Base-by-base conservation (phyloP, 2,113 vertebrate genomes). In the Microtus richardsoni region DNA sequence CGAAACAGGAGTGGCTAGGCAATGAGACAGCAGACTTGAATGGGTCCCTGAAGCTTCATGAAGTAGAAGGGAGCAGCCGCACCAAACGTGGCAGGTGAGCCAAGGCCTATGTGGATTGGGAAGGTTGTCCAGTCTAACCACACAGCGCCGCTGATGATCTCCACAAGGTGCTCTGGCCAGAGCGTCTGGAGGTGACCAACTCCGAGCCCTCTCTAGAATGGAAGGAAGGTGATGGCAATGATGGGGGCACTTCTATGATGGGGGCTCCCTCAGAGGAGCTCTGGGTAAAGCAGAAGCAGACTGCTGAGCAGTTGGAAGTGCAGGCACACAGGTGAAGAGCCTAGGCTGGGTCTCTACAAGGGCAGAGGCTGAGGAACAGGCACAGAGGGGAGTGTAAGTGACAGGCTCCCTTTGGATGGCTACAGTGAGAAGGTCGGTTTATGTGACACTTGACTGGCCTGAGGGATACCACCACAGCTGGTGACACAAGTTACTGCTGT, bases 11-110 rank as follows among this genome's bases (percentile, higher is more conserved):
- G n/a, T 47, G 33, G 41, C 24, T 2, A 49, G 49, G 49, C 49
- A 49, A 49, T 49, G 49, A 49, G 49, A 52, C 36, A 14, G 22
- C 79, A 21, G 68, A 33, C 6, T 13, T 24, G 12, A 5, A 2
- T 16, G 26, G 12, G 28, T 19, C 33, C 66, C 47, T 14, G 7
- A 36, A 70, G 13, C 22, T 24, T 33, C 52, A 16, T 2, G 3
- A 54, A 64, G 52, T 0, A 2, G 11, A 26, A 28, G 17, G 28
- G 62, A 66, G 1, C 19, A 11, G 21, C 5, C 1, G 5, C 3
- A n/a, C 5, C 64, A 24, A 26, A 10, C 3, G 26, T 4, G 9
- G 22, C 33, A 4, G 11, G 1, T n/a, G n/a, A 79, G 64, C 2
- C 49, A 49, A 28, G 30, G 9, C 64, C 82, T 66, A 7, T 10